Conservation (phyloP, 2,797 vertebrate species). For the Oceanodroma leucorhoa region DNA sequence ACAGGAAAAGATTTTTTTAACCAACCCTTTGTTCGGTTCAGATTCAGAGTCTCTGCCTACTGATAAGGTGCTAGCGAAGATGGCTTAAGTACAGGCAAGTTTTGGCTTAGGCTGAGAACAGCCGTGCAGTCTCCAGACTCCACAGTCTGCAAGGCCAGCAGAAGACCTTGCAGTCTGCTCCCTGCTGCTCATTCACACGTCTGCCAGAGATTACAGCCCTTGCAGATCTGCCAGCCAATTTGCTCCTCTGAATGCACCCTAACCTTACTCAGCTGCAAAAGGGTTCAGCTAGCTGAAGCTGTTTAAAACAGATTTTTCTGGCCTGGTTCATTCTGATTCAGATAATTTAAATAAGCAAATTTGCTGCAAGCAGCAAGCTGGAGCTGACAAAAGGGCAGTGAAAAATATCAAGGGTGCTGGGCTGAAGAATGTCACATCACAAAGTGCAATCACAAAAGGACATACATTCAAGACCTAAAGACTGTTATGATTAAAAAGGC, state of each 20-base stretch:
- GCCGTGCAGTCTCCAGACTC: background rate
- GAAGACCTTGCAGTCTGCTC: background rate
- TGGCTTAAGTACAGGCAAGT: background rate
- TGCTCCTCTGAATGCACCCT: background rate
- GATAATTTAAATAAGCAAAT: background rate
- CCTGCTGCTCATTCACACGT: background rate
- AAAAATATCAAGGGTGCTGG: background rate
- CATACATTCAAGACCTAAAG: background rate
- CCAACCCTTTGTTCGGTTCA: fast-evolving
- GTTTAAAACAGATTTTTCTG: background rate
- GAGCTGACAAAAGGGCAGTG: background rate
- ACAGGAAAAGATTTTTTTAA: background rate
- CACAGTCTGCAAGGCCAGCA: background rate
- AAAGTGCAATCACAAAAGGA: background rate
- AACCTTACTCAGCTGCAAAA: background rate
- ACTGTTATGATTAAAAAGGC: background rate
- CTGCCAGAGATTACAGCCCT: background rate
- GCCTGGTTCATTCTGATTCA: background rate
- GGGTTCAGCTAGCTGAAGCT: background rate
- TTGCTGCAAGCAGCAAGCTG: background rate
- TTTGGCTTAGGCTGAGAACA: background rate
- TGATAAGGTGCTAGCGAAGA: background rate
- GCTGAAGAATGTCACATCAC: background rate
- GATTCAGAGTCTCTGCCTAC: background rate
- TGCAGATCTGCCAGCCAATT: background rate